Conservation (phyloP, 1,140 invertebrate genomes). For the Brachionus rotundiformis region DNA sequence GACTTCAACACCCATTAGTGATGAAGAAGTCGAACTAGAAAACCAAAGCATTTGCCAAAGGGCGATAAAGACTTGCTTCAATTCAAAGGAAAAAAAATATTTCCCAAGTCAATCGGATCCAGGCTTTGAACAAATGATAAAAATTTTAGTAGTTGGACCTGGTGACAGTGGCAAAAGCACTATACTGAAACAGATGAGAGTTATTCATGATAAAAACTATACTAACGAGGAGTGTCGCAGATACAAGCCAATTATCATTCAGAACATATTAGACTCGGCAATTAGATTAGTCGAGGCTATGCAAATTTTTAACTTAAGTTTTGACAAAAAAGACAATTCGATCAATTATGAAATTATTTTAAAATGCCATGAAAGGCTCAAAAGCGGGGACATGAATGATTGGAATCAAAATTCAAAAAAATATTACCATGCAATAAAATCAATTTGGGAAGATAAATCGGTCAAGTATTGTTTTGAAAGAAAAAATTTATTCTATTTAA, state of each 20-base stretch:
- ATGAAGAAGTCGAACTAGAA: neutral
- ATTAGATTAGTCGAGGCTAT: conserved; percentile 26
- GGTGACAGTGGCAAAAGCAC: conserved; percentile 92
- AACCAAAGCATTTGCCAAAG: neutral
- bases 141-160: conserved; percentile 40
- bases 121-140: neutral
- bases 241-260: conserved; percentile 29
- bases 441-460: conserved; percentile 22
- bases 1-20: neutral
- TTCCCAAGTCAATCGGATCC: neutral
- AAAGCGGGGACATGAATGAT: conserved; percentile 19
- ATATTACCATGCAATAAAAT: neutral
- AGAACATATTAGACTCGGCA: conserved; percentile 7
- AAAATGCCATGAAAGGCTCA: neutral
- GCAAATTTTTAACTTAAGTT: conserved; percentile 6
- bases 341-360: neutral
- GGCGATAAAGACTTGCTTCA: neutral
- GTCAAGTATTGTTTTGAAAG: conserved; percentile 4
- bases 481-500: conserved; percentile 38
- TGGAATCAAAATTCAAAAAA: conserved; percentile 21
- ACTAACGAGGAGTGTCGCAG: conserved; percentile 71
- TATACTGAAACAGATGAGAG: conserved; percentile 99
- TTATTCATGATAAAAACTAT: conserved; percentile 98
- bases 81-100: neutral
- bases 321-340: neutral